These are phyloP conservation scores for Euproctis similis DNA, from an alignment of 2,888 invertebrate species.

Conservation along the genomic window DNA sequence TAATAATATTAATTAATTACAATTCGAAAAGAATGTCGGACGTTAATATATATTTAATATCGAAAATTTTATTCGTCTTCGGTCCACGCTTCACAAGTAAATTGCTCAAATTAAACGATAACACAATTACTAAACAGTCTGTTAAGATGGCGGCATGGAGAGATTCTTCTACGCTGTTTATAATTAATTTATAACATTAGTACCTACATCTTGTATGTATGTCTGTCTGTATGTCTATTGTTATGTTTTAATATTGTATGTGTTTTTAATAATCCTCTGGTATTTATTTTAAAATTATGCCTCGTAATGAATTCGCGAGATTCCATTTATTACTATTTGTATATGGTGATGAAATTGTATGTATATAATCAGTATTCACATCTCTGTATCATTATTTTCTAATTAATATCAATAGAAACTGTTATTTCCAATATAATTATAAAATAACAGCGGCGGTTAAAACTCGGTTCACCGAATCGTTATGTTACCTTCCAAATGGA, in stretches of 20 bases:
- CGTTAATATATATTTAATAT: constrained; percentile 27
- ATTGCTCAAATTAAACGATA: constrained; percentile 35
- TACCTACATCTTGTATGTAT: constrained; percentile 15
- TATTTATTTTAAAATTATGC: too few species aligned
- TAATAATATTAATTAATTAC: constrained; percentile 23
- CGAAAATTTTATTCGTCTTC: constrained; percentile 20
- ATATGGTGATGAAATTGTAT: too few species aligned
- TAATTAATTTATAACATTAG: constrained; percentile 35
- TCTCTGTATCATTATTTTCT: too few species aligned
- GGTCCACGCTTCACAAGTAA: constrained; percentile 14
- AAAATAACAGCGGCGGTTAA: too few species aligned
- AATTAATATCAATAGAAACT: too few species aligned
- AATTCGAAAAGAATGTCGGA: constrained; percentile 22
- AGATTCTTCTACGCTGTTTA: constrained; percentile 28
- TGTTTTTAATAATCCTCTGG: too few species aligned
- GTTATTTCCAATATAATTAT: too few species aligned
- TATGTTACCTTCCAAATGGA: too few species aligned
- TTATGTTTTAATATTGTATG: constrained; percentile 36
- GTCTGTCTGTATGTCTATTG: constrained; percentile 25
- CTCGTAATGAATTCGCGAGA: too few species aligned
- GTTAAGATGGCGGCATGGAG: constrained; percentile 22
- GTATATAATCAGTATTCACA: too few species aligned
- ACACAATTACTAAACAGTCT: constrained; percentile 31
- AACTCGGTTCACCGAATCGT: too few species aligned
- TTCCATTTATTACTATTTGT: too few species aligned